Evolutionary conservation across 2,888 invertebrate species (phyloP).

Genomic region (Dermolepida albohirtum): DNA sequence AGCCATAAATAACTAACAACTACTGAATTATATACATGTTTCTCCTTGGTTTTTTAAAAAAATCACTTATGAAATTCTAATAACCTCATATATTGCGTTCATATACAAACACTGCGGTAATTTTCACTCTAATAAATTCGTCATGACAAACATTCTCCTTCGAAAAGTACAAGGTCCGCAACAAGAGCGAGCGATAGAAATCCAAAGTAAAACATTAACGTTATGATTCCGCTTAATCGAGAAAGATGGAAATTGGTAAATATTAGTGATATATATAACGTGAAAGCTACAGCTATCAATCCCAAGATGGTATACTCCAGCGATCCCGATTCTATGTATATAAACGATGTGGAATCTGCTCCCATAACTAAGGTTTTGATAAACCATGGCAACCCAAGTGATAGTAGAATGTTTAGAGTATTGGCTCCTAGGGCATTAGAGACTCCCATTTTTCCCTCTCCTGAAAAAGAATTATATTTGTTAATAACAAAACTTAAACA

Average conservation of each 20-base stretch:
- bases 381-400: constrained; percentile 87
- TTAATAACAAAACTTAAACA: too few species aligned
- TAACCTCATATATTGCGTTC: too few species aligned
- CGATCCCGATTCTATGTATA: constrained; percentile 81
- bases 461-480: constrained; percentile 72
- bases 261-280: constrained; percentile 76
- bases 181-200: constrained; percentile 83
- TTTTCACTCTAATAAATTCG: too few species aligned
- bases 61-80: too few species aligned
- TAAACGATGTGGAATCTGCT: constrained; percentile 63
- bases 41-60: too few species aligned
- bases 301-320: constrained; percentile 86
- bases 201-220: constrained; percentile 74
- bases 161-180: constrained; percentile 73
- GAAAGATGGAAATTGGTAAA: constrained; percentile 79
- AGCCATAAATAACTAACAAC: too few species aligned
- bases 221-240: constrained; percentile 75
- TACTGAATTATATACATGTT: too few species aligned
- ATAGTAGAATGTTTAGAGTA: constrained; percentile 85
- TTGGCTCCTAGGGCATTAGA: constrained; percentile 90
- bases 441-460: constrained; percentile 87
- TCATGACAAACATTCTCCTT: constrained; percentile 18
- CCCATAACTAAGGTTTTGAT: constrained; percentile 75
- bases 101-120: too few species aligned
- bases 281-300: constrained; percentile 78